These are phyloP conservation scores for Montipora sp. DNA, from an alignment of 64 coral and sea anemone species.

Conservation along the genomic window DNA sequence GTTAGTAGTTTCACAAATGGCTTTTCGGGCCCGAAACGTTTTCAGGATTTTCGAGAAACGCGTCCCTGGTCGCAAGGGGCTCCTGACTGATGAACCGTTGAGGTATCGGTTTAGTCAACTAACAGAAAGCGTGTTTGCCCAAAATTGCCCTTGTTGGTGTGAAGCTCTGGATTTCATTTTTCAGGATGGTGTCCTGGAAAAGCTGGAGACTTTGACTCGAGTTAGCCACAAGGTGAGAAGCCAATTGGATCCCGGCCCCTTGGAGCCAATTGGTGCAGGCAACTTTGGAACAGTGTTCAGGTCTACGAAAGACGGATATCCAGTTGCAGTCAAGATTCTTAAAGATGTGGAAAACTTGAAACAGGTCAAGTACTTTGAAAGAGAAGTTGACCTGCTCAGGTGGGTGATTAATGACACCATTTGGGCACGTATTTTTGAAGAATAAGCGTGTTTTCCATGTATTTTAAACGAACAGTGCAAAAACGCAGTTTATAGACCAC, in stretches of 20 bases:
- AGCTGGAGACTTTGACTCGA: slow-evolving; percentile 48
- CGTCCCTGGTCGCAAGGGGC: too few species aligned
- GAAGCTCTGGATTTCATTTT: neutral
- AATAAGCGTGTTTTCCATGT: too few species aligned
- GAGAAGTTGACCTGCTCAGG: slow-evolving; percentile 68
- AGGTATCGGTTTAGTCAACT: too few species aligned
- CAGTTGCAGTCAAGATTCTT: slow-evolving; percentile 71
- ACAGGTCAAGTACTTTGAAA: slow-evolving; percentile 57
- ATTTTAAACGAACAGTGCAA: too few species aligned
- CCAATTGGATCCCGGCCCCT: slow-evolving; percentile 46
- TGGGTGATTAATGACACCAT: neutral
- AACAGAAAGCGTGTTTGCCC: too few species aligned
- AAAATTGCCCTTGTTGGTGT: rapidly evolving
- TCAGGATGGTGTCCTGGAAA: slow-evolving; percentile 41
- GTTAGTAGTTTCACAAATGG: too few species aligned
- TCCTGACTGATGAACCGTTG: too few species aligned
- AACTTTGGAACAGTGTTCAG: slow-evolving; percentile 65
- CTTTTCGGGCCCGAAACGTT: too few species aligned
- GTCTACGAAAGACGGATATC: slow-evolving; percentile 49
- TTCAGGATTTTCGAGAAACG: too few species aligned
- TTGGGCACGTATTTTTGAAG: too few species aligned
- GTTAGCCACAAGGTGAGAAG: slow-evolving; percentile 56
- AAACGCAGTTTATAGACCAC: too few species aligned
- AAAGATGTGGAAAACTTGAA: slow-evolving; percentile 50
- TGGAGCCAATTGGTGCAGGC: slow-evolving; percentile 60